These are phyloP conservation scores for Acanthosepion esculentum DNA, from an alignment of 2,888 invertebrate genomes.

Conservation along the genomic window DNA sequence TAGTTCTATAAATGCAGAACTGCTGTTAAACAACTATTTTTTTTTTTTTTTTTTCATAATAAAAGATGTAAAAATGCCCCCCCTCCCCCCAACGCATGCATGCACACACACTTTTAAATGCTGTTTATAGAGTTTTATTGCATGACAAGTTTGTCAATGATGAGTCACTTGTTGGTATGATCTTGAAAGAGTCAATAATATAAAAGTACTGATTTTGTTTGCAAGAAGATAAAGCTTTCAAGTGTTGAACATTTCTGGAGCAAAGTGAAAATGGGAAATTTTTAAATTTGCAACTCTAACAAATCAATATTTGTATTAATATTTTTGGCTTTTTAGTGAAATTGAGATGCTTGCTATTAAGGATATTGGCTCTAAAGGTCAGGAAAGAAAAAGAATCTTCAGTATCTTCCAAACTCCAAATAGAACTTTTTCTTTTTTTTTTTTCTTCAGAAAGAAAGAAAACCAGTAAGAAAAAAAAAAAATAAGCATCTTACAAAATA, in stretches of 20 bases:
- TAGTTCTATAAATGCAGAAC: too few relatives aligned
- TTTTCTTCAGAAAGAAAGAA: too few relatives aligned
- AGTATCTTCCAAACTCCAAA: neutral
- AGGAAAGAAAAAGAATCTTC: neutral
- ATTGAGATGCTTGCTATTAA: neutral
- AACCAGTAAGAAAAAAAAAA: too few relatives aligned
- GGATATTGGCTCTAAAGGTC: neutral
- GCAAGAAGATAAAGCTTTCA: neutral
- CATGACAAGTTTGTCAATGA: neutral
- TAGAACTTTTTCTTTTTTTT: too few relatives aligned
- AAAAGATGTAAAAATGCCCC: neutral
- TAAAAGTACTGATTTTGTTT: neutral
- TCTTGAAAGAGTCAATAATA: neutral
- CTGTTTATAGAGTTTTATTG: too few relatives aligned
- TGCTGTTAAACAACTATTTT: too few relatives aligned
- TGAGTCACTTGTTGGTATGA: too few relatives aligned
- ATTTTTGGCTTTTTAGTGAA: neutral
- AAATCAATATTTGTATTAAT: slow-evolving; percentile 20
- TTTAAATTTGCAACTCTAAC: neutral
- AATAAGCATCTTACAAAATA: too few relatives aligned
- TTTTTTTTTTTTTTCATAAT: neutral
- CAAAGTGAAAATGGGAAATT: neutral
- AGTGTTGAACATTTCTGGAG: neutral
- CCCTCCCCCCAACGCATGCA: too few relatives aligned
- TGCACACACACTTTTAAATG: too few relatives aligned